Evolutionary conservation across 2,888 invertebrate genomes (phyloP).

Genomic region (Rhopalosiphum nymphaeae): DNA sequence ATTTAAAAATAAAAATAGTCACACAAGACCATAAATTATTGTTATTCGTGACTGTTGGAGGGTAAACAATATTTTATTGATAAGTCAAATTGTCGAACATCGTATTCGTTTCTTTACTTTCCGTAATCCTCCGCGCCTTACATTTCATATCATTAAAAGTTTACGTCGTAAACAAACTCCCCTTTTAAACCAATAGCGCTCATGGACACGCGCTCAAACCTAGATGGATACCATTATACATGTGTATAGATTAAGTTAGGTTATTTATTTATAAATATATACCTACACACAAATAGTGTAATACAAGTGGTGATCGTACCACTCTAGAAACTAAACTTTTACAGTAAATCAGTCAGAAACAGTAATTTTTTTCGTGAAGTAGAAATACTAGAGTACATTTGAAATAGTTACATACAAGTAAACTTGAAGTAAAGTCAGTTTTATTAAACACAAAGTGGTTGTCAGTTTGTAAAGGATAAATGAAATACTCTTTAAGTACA

Average conservation of each 20-base stretch:
- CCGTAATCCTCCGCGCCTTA: background rate
- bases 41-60: background rate
- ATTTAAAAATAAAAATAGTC: background rate
- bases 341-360: constrained; percentile 40
- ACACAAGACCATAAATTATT: constrained; percentile 18
- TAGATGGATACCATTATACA: background rate
- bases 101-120: background rate
- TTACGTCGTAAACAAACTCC: constrained; percentile 54
- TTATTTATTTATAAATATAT: background rate
- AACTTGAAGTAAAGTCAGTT: background rate
- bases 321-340: constrained; percentile 28
- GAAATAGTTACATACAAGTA: background rate
- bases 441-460: background rate
- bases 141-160: constrained; percentile 56
- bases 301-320: background rate
- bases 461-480: background rate
- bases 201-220: constrained; percentile 12
- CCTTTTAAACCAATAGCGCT: constrained; percentile 41
- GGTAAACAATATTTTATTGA: constrained; percentile 53
- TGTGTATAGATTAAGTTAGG: constrained; percentile 19
- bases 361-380: constrained; percentile 19
- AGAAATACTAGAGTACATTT: background rate
- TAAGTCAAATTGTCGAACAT: constrained; percentile 40
- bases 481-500: background rate
- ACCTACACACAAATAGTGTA: constrained; percentile 12